Evolutionary conservation across 2,797 vertebrate genomes (phyloP).

Genomic region (Gallinago nigripennis): DNA sequence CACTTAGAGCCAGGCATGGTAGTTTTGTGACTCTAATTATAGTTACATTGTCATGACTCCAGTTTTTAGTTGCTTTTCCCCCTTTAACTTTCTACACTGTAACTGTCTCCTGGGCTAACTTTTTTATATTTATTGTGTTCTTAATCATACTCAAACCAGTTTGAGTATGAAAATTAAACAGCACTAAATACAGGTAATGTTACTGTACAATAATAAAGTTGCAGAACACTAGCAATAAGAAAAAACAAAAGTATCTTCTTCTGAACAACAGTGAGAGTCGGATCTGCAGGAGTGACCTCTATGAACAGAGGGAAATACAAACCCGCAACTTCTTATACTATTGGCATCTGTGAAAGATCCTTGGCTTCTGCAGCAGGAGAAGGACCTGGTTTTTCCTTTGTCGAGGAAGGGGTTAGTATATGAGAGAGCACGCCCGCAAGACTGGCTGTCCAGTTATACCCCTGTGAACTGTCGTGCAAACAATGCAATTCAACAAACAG

Average conservation of each 20-base stretch:
- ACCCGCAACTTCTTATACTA: neutral
- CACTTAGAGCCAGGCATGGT: neutral
- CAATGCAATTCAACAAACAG: neutral
- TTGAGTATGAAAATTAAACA: neutral
- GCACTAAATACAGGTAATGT: neutral
- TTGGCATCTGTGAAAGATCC: neutral
- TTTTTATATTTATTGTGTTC: neutral
- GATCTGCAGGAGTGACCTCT: neutral
- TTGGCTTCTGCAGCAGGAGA: neutral
- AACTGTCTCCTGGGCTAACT: neutral
- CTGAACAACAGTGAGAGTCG: neutral
- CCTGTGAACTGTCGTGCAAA: accelerated
- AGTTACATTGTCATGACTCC: neutral
- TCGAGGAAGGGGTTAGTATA: neutral
- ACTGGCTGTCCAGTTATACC: neutral
- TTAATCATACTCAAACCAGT: neutral
- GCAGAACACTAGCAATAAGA: neutral
- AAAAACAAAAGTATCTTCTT: neutral
- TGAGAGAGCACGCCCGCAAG: neutral
- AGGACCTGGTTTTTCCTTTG: neutral
- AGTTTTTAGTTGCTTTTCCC: neutral
- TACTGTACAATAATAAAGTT: neutral
- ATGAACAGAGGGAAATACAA: neutral
- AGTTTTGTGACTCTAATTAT: neutral
- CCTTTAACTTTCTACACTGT: neutral